phyloP scores from a whole-genome alignment of 2,797 vertebrate genomes.

The Anas acuta region DNA sequence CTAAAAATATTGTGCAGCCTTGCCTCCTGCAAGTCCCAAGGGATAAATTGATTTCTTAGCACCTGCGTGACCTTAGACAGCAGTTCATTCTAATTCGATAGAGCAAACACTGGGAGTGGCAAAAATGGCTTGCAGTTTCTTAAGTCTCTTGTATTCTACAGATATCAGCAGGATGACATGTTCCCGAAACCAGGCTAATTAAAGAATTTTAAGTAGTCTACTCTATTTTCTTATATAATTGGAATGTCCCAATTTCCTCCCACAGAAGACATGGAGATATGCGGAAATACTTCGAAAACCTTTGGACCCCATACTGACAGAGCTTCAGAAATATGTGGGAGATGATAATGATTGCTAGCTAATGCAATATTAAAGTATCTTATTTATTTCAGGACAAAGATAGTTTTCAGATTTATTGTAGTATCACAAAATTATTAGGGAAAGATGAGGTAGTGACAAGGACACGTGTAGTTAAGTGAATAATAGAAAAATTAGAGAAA shows the following conservation, averaged over 20 bases:
- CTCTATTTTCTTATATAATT: constrained; percentile 63
- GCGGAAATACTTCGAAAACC: constrained; percentile 50
- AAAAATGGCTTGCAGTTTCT: neutral
- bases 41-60: constrained; percentile 50
- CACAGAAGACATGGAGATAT: neutral
- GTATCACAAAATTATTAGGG: neutral
- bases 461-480: neutral
- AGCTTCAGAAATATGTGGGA: neutral
- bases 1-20: neutral
- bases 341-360: constrained; percentile 46
- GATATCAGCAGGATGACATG: neutral
- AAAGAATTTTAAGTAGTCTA: constrained; percentile 59
- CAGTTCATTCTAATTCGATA: neutral
- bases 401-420: neutral
- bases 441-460: neutral
- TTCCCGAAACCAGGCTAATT: constrained; percentile 61
- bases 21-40: neutral
- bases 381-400: neutral
- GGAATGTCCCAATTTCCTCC: constrained; percentile 54
- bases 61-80: constrained; percentile 11
- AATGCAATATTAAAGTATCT: constrained; percentile 53
- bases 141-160: neutral
- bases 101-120: constrained; percentile 35
- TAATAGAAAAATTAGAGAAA: neutral
- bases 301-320: constrained; percentile 25